Evolutionary conservation across 2,888 invertebrate species (phyloP), one percentile per base, ranked within the genome.

Genomic region (Laothoe populi): DNA sequence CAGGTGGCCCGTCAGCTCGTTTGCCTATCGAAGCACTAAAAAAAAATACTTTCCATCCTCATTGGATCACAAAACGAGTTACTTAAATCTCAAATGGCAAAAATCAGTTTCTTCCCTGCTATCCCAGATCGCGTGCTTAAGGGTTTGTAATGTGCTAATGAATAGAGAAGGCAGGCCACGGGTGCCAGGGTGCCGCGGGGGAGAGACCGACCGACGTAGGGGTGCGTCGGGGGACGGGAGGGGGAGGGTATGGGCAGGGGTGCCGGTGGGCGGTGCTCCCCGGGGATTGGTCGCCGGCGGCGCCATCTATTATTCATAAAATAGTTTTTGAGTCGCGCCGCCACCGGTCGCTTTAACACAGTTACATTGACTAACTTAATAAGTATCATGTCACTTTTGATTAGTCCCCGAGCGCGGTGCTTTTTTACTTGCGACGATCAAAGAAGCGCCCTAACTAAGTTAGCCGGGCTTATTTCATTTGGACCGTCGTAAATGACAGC

Each of bases 221-320:
- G 46, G 46, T 46, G 46, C 46, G 23, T 46, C 46, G 49, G 75
- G 73, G 73, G 75, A 74, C 72, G 69, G 81, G 83, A 84, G 87
- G 88, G 88, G 86, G 83, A 63, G 60, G 63, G 66, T 69, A 16
- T 3, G 16, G 63, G 77, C 73, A 77, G 75, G 73, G 77, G 74
- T 72, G 75, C 74, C 73, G 69, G 81, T 83, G 86, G 88, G 88
- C 88, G 86, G 83, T 78, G 84, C 87, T 87, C 91, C 90, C 92
- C 73, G 61, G 92, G 92, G 92, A 92, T 91, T 92, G 92, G 92
- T 82, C 90, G 88, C 86, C 82, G 78, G 78, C 82, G 81, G 85
- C 84, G 84, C 86, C 87, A 92, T 92, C 90, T 92, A 92, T 92
- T 92, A 92, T 92, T 92, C 92, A 92, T 91, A 91, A 91, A 92